Evolutionary conservation across 92 coral and sea anemone genomes (phyloP), one percentile per base, ranked within the genome.

Genomic region (Scolanthus callimorphus): DNA sequence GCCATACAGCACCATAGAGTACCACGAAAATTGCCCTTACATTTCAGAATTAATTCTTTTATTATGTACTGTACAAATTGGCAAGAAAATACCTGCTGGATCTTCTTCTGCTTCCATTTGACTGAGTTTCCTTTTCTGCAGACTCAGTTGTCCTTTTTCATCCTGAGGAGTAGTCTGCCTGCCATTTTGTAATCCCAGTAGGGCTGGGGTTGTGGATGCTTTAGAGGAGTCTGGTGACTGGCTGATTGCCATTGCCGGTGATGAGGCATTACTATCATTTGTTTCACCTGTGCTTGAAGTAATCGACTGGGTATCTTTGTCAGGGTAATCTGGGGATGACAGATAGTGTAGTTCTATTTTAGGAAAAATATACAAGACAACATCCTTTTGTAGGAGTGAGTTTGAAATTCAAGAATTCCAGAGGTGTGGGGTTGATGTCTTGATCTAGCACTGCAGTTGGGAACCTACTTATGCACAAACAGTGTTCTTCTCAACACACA

Each of bases 211-310:
- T 60, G 63, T 31, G 10, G 60, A 38, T 28, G 27, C 62, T 25
- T 15, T 46, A 58, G 60, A 44, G 8, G 48, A 4, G 31, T 60
- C 55, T 24, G 63, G 43, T 30, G 62, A 53, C 62, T 67, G 86
- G 29, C 43, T 76, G 65, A 55, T 21, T 51, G 77, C 25, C 20
- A 71, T 37, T 55, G 67, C 64, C 39, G 96, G 96, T 37, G 96
- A 87, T 31, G 96, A 87, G 20, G 96, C 86, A 49, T 59, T 70
- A 57, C 96, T 87, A 59, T 83, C 95, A 62, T 86, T 86, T 15
- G 89, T 73, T 61, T 82, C 90, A 25, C 96, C 96, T 25, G 73
- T 53, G 60, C 96, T 87, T 63, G 96, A 87, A 2, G 76, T 55
- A 2, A 83, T 65, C 24, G 95, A 87, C 61, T 87, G 96, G 53